These are phyloP conservation scores for Hydrophis major DNA, from an alignment of 2,797 vertebrate species.

Conservation along the genomic window DNA sequence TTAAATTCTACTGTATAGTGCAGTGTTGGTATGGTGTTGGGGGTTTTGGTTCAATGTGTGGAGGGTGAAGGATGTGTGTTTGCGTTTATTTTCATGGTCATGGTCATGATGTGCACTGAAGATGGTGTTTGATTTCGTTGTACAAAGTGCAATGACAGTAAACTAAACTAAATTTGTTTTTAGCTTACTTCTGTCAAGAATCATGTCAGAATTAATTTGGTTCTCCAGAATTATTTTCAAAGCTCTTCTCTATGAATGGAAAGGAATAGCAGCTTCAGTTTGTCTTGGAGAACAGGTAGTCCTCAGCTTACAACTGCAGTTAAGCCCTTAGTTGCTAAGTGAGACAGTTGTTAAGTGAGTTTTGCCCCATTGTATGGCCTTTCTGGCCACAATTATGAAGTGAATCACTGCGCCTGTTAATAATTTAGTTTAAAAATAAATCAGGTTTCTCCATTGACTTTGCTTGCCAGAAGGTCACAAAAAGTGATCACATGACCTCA, in stretches of 20 bases:
- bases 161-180: not conserved
- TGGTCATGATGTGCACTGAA: no score
- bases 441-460: not conserved
- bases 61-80: no score
- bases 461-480: not conserved
- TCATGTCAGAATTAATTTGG: not conserved
- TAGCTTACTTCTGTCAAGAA: not conserved
- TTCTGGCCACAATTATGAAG: not conserved
- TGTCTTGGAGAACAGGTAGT: not conserved
- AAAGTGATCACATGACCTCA: not conserved
- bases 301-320: not conserved
- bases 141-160: no score
- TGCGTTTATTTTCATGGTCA: no score
- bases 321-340: not conserved
- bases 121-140: no score
- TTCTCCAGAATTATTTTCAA: not conserved
- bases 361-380: not conserved
- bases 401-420: not conserved
- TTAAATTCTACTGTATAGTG: no score
- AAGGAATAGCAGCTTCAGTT: not conserved
- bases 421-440: not conserved
- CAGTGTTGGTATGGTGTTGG: no score
- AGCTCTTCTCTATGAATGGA: not conserved
- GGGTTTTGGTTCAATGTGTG: no score
- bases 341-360: not conserved